A percentile compares a stretch with the other conserved stretches of the same genome.
Conservation (phyloP, 2,888 invertebrate genomes). For the Yponomeuta malinellus region DNA sequence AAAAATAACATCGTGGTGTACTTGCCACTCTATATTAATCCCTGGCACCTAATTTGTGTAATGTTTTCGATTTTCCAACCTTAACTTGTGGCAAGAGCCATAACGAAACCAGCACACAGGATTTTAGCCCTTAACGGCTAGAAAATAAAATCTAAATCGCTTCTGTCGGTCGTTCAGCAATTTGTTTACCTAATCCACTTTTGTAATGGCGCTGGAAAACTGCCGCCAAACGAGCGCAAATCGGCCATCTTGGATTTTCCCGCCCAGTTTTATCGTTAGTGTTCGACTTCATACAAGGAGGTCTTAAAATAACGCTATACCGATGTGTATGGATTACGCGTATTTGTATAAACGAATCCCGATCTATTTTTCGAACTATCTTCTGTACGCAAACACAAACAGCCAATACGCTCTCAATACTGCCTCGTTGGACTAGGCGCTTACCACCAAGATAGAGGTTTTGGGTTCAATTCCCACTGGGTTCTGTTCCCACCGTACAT, state of each 20-base stretch:
- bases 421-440: too few species aligned
- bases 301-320: not conserved
- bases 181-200: slow-evolving; percentile 23
- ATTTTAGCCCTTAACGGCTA: not conserved
- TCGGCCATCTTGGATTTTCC: slow-evolving; percentile 55
- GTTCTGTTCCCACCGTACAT: too few species aligned
- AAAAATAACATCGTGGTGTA: not conserved
- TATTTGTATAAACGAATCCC: too few species aligned
- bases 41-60: slow-evolving; percentile 55
- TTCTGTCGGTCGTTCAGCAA: not conserved
- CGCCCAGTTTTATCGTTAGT: slow-evolving; percentile 35
- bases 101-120: slow-evolving; percentile 28
- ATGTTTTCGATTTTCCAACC: slow-evolving; percentile 60
- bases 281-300: not conserved
- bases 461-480: too few species aligned
- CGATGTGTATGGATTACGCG: too few species aligned
- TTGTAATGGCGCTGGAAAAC: slow-evolving; percentile 53
- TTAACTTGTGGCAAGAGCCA: slow-evolving; percentile 50
- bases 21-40: slow-evolving; percentile 34
- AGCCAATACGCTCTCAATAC: too few species aligned
- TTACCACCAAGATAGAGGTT: too few species aligned
- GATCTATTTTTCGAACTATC: too few species aligned
- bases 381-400: too few species aligned
- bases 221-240: slow-evolving; percentile 41
- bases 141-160: not conserved